These are phyloP conservation scores for Heliconius cydno DNA, from an alignment of 2,888 invertebrate genomes.

Conservation along the genomic window DNA sequence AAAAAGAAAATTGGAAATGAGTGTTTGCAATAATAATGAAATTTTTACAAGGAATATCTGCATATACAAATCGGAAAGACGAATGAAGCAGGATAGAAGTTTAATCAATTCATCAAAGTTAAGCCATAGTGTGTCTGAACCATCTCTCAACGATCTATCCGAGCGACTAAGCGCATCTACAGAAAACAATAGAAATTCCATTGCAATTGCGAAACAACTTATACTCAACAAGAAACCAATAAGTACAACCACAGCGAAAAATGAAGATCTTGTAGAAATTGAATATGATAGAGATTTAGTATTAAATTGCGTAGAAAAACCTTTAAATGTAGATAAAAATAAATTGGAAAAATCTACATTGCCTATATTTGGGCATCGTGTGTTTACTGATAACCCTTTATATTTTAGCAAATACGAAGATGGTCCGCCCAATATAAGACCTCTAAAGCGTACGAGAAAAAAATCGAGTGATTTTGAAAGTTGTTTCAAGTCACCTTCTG, in stretches of 20 bases:
- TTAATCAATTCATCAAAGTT: slow-evolving; percentile 60
- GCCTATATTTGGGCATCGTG: slow-evolving; percentile 78
- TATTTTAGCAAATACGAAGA: slow-evolving; percentile 77
- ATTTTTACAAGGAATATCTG: slow-evolving; percentile 68
- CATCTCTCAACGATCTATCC: slow-evolving; percentile 71
- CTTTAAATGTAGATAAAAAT: slow-evolving; percentile 56
- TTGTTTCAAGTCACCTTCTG: slow-evolving; percentile 75
- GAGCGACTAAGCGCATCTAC: slow-evolving; percentile 66
- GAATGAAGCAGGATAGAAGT: slow-evolving; percentile 65
- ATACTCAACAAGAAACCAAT: slow-evolving; percentile 56
- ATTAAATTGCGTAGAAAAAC: slow-evolving; percentile 74
- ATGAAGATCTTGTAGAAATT: slow-evolving; percentile 82
- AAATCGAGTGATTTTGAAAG: slow-evolving; percentile 78
- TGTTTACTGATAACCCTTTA: slow-evolving; percentile 78
- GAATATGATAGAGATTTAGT: slow-evolving; percentile 81
- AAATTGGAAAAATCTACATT: slow-evolving; percentile 72
- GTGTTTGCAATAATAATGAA: slow-evolving; percentile 60
- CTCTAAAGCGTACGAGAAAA: slow-evolving; percentile 74
- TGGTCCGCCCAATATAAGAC: slow-evolving; percentile 65
- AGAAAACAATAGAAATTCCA: slow-evolving; percentile 63
- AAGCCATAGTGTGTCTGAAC: slow-evolving; percentile 74
- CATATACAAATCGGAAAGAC: slow-evolving; percentile 74
- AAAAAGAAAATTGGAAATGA: slow-evolving; percentile 78
- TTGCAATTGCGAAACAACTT: slow-evolving; percentile 55
- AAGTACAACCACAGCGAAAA: slow-evolving; percentile 74